A percentile compares a stretch with the other conserved stretches of the same genome.
These are phyloP conservation scores for Margarornis squamiger DNA, from an alignment of 2,797 vertebrate species.

Conservation along the genomic window DNA sequence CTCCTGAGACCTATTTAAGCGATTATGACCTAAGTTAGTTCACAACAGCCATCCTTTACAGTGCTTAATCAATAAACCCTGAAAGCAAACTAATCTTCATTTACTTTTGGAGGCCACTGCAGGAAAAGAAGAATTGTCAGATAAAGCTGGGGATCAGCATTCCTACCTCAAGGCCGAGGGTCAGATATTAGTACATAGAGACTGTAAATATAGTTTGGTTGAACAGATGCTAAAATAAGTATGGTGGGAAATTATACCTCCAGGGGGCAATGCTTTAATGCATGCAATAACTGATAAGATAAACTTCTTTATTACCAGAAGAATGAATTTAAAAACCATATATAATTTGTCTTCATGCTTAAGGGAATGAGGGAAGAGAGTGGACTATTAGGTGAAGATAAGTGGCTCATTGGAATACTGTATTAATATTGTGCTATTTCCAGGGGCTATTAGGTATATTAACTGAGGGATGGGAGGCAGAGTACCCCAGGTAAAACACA, in stretches of 20 bases:
- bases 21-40: constrained; percentile 61
- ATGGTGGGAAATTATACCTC: constrained; percentile 1
- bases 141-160: constrained; percentile 34
- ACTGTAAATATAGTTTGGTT: neutral
- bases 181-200: constrained; percentile 10
- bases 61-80: constrained; percentile 71
- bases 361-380: neutral
- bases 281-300: constrained; percentile 53
- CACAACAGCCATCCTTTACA: constrained; percentile 42
- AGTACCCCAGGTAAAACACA: neutral
- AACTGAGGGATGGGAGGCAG: neutral
- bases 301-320: constrained; percentile 53
- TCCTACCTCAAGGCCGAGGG: constrained; percentile 34
- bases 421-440: neutral
- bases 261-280: constrained; percentile 15
- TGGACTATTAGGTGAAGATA: constrained; percentile 15
- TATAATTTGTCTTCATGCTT: constrained; percentile 54
- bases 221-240: constrained; percentile 28
- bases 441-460: neutral
- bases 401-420: constrained; percentile 4
- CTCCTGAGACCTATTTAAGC: constrained; percentile 35
- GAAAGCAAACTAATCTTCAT: constrained; percentile 54
- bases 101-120: constrained; percentile 20
- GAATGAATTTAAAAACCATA: constrained; percentile 57
- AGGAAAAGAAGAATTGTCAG: constrained; percentile 21